These are phyloP conservation scores for Halcyon smyrnensis DNA, from an alignment of 2,797 vertebrate genomes.

Conservation along the genomic window DNA sequence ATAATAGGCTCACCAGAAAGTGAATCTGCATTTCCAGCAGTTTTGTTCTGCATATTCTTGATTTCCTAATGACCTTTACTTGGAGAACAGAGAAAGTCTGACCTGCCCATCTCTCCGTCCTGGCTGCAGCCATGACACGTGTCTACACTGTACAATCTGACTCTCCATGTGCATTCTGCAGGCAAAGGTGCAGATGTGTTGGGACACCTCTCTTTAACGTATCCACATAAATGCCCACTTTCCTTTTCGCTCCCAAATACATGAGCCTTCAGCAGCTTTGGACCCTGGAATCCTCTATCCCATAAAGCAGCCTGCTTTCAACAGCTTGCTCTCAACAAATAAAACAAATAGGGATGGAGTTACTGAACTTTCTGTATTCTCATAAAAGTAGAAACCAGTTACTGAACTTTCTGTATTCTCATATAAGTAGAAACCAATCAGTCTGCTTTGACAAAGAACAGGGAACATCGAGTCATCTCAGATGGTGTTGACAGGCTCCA, in stretches of 20 bases:
- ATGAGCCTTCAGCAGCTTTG: not conserved
- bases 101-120: accelerated
- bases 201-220: not conserved
- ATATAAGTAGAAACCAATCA: not conserved
- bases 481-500: not conserved
- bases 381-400: not conserved
- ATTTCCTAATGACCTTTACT: not conserved
- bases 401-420: not conserved
- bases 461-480: not conserved
- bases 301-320: not conserved
- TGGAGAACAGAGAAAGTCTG: not conserved
- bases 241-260: not conserved
- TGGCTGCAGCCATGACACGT: not conserved
- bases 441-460: not conserved
- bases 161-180: not conserved
- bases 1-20: conserved; percentile 1
- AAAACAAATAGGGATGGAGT: not conserved
- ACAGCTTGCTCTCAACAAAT: not conserved
- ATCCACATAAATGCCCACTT: not conserved
- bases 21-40: not conserved
- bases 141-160: accelerated
- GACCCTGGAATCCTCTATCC: not conserved
- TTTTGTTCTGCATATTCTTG: not conserved
- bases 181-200: not conserved
- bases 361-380: not conserved